These are phyloP conservation scores for Dicentrarchus labrax DNA, from an alignment of 2,113 vertebrate species.

Conservation along the genomic window DNA sequence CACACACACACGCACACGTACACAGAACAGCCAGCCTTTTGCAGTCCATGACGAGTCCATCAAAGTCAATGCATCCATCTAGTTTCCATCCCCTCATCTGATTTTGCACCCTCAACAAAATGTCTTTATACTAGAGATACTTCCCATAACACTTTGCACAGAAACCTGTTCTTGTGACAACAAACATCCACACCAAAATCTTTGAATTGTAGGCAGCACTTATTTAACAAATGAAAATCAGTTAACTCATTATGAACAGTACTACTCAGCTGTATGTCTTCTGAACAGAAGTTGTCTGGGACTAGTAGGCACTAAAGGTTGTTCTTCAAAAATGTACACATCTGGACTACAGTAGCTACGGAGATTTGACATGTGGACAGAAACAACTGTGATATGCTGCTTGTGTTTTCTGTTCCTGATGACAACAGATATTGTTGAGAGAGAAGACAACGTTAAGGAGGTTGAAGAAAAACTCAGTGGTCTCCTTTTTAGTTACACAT, in stretches of 20 bases:
- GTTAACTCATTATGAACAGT: neutral
- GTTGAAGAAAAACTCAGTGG: too few relatives aligned
- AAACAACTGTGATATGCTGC: neutral
- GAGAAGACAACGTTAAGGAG: too few relatives aligned
- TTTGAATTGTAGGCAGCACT: neutral
- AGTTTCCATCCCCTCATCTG: neutral
- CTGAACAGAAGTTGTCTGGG: neutral
- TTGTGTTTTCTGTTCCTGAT: neutral
- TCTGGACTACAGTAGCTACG: neutral
- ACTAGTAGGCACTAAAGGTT: neutral
- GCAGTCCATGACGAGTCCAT: constrained; percentile 15
- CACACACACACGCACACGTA: constrained; percentile 11
- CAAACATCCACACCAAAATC: neutral
- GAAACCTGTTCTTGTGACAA: neutral
- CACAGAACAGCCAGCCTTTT: constrained; percentile 24
- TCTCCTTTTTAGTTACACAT: neutral
- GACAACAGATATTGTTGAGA: neutral
- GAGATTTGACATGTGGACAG: neutral
- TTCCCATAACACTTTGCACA: neutral
- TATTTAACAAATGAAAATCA: too few relatives aligned
- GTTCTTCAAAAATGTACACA: neutral
- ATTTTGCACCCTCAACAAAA: neutral
- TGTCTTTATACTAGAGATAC: neutral
- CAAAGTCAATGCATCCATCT: constrained; percentile 5
- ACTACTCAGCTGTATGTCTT: neutral